Conservation (phyloP, 2,888 invertebrate genomes). For the Drosophila austrosaltans region DNA sequence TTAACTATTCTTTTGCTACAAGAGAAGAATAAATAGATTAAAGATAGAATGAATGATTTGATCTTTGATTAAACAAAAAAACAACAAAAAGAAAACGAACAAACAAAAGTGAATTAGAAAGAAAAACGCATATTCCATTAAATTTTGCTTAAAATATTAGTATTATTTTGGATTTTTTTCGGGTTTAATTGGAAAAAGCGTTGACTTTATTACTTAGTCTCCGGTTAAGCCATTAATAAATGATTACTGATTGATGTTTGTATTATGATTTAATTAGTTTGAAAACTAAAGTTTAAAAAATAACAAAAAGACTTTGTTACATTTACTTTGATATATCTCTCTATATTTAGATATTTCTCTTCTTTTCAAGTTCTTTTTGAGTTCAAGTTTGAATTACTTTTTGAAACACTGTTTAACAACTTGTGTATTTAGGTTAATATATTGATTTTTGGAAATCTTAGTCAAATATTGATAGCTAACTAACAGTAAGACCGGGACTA, state of each 20-base stretch:
- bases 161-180: background rate
- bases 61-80: conserved; percentile 34
- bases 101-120: too few species aligned
- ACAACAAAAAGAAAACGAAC: background rate
- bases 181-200: background rate
- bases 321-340: background rate
- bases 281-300: background rate
- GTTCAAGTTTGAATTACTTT: too few species aligned
- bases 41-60: conserved; percentile 55
- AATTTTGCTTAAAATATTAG: conserved; percentile 4
- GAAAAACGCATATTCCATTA: conserved; percentile 20
- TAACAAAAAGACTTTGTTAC: background rate
- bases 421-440: too few species aligned
- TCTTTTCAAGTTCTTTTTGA: too few species aligned
- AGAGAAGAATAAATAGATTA: conserved; percentile 82
- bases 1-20: conserved; percentile 90
- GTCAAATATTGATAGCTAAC: too few species aligned
- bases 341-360: too few species aligned
- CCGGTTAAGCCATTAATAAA: conserved; percentile 19
- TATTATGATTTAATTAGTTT: background rate
- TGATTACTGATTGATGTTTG: background rate
- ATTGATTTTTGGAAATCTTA: too few species aligned
- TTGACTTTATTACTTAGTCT: conserved; percentile 53
- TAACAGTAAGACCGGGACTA: conserved; percentile 38
- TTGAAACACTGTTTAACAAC: too few species aligned